These are phyloP conservation scores for Cydia fagiglandana DNA, from an alignment of 1,140 invertebrate species.

Conservation along the genomic window DNA sequence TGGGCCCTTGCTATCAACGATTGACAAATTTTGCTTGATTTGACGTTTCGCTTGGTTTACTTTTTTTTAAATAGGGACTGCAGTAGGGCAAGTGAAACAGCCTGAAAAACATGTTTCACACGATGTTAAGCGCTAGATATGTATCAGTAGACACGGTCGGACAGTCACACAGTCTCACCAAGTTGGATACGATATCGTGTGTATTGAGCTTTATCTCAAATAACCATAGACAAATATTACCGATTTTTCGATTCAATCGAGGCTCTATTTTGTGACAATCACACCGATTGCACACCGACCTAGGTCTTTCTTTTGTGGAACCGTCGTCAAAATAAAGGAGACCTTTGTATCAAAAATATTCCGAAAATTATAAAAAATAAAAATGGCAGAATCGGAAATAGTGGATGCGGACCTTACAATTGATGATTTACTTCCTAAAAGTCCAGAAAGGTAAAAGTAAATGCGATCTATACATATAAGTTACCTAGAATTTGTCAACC, in stretches of 20 bases:
- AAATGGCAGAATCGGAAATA: slow-evolving; percentile 72
- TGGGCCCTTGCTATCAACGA: not conserved
- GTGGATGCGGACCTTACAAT: slow-evolving; percentile 72
- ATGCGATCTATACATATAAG: not conserved
- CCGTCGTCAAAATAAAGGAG: slow-evolving; percentile 62
- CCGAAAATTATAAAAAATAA: slow-evolving; percentile 54
- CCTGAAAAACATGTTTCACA: not conserved
- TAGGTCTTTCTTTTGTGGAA: slow-evolving; percentile 56
- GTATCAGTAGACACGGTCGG: not conserved
- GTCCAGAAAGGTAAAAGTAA: slow-evolving; percentile 67
- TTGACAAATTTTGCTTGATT: slow-evolving; percentile 18
- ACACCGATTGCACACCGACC: too few species aligned
- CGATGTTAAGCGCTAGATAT: not conserved
- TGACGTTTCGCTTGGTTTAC: not conserved
- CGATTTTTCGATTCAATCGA: slow-evolving; percentile 57
- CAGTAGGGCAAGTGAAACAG: not conserved
- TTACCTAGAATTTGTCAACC: not conserved
- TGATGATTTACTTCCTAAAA: slow-evolving; percentile 75
- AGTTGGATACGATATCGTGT: too few species aligned
- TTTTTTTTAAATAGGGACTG: not conserved
- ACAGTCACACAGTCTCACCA: too few species aligned
- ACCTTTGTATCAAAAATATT: slow-evolving; percentile 43
- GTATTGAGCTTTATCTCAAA: too few species aligned
- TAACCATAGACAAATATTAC: too few species aligned
- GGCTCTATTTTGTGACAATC: not conserved